A percentile compares a stretch with the other conserved stretches of the same genome.
Evolutionary conservation across 37 sponge, comb jelly and placozoan species (phyloP).

Genomic region (Oscarella lobularis): DNA sequence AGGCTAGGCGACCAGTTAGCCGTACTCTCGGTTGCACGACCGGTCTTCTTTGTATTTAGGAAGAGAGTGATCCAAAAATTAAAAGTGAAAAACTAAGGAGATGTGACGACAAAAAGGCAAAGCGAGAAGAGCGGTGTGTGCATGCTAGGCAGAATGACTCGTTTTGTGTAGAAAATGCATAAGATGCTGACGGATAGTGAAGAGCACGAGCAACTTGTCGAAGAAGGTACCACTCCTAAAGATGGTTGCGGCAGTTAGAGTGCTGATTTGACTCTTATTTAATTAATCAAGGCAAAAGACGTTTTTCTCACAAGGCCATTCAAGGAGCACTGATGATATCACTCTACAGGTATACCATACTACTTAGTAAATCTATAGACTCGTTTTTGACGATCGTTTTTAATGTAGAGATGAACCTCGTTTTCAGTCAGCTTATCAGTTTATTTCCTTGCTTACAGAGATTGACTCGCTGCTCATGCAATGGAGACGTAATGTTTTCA

Average conservation of each 20-base stretch:
- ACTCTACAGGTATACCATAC: slow-evolving; percentile 24
- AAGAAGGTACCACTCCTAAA: neutral
- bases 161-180: no score
- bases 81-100: no score
- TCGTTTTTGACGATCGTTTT: neutral
- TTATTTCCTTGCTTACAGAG: slow-evolving; percentile 25
- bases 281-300: slow-evolving; percentile 12
- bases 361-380: neutral
- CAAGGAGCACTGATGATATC: slow-evolving; percentile 44
- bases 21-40: no score
- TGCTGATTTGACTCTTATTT: neutral
- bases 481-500: slow-evolving; percentile 35
- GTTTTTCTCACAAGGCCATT: slow-evolving; percentile 33
- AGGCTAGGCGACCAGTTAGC: no score
- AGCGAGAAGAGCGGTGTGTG: no score
- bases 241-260: neutral
- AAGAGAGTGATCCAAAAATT: no score
- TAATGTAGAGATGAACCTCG: slow-evolving; percentile 36
- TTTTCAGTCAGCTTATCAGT: slow-evolving; percentile 26
- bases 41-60: no score
- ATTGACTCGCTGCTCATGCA: slow-evolving; percentile 35
- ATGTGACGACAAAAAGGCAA: no score
- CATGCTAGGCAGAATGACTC: no score
- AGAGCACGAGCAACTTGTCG: neutral
- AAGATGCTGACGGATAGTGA: no score